A percentile compares a stretch with the other conserved stretches of the same genome.
These are phyloP conservation scores for Tipula unca DNA, from an alignment of 2,888 invertebrate genomes.

Conservation along the genomic window DNA sequence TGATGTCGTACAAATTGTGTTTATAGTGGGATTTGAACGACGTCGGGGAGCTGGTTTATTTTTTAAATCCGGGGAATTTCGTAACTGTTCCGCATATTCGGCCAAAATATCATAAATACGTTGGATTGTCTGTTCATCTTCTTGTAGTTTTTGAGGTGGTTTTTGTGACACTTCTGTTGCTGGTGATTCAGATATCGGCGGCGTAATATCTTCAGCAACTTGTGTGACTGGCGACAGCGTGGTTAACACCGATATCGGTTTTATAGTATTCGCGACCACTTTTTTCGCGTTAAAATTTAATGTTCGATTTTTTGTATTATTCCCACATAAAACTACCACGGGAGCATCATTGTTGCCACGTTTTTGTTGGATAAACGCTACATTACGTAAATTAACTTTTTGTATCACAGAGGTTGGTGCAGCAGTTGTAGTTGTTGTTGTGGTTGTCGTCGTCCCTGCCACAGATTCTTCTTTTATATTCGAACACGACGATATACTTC, in stretches of 20 bases:
- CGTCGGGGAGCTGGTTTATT: conserved; percentile 73
- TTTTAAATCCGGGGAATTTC: conserved; percentile 69
- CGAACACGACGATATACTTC: conserved; percentile 49
- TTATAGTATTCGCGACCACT: neutral
- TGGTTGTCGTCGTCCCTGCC: neutral
- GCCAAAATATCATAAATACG: conserved; percentile 70
- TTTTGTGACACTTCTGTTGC: conserved; percentile 9
- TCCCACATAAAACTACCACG: neutral
- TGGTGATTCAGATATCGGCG: neutral
- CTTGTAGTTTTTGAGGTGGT: conserved; percentile 57
- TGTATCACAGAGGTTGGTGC: neutral
- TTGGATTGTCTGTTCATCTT: conserved; percentile 73
- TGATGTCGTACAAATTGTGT: conserved; percentile 59
- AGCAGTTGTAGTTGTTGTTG: neutral
- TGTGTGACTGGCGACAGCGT: neutral
- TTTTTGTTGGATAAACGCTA: neutral
- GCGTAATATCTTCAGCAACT: neutral
- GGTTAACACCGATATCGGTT: neutral
- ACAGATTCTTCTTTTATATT: conserved; percentile 24
- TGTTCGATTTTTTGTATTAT: neutral
- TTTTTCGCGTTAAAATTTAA: neutral
- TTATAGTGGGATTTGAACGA: conserved; percentile 63
- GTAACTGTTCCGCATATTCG: conserved; percentile 69
- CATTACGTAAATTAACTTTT: neutral
- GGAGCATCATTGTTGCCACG: neutral